Evolutionary conservation across 1,140 invertebrate species (phyloP).

Genomic region (Leptopilina clavipes): DNA sequence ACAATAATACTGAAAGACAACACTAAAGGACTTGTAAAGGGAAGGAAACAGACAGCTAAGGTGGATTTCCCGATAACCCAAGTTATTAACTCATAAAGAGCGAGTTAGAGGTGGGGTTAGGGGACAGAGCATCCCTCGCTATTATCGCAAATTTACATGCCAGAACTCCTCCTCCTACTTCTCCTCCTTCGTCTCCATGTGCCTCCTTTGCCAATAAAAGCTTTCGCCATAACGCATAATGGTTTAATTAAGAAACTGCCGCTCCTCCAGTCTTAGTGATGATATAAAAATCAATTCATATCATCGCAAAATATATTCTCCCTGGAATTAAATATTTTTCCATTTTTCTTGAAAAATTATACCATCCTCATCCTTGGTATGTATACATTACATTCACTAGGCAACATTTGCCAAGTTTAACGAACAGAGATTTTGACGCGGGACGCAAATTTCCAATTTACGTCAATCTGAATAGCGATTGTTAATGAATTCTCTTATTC

Average conservation of each 20-base stretch:
- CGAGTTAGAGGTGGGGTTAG: conserved; percentile 64
- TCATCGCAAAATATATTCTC: not conserved
- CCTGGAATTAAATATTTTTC: too few relatives aligned
- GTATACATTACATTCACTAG: not conserved
- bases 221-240: conserved; percentile 66
- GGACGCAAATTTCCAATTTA: not conserved
- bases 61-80: conserved; percentile 71
- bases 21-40: not conserved
- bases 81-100: conserved; percentile 74
- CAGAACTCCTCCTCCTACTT: conserved; percentile 50
- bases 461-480: not conserved
- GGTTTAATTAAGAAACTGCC: conserved; percentile 71
- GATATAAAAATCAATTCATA: conserved; percentile 33
- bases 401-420: not conserved
- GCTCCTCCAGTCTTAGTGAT: conserved; percentile 45
- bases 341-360: too few relatives aligned
- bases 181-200: conserved; percentile 45
- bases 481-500: conserved; percentile 23
- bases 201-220: conserved; percentile 63
- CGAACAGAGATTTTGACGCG: not conserved
- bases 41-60: conserved; percentile 49
- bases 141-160: conserved; percentile 73
- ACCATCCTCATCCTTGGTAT: too few relatives aligned
- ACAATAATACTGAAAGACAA: not conserved
- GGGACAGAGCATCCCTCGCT: conserved; percentile 59